Evolutionary conservation across 2,113 vertebrate genomes (phyloP), one percentile per base, ranked within the genome.

Genomic region (Amblyopsis rosae): DNA sequence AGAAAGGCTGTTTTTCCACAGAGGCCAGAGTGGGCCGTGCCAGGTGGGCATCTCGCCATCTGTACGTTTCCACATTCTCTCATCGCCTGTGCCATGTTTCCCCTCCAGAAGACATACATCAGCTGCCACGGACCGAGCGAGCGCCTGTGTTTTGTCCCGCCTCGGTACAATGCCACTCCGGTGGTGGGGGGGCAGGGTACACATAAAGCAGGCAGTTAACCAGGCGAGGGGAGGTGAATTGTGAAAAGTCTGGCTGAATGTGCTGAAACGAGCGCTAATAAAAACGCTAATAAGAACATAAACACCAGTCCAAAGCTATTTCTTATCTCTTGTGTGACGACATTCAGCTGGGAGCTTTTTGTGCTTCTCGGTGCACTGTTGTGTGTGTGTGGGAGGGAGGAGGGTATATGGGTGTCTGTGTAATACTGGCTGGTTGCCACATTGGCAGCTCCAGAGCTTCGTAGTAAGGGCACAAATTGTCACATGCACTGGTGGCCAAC

Each of bases 391-490:
- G 62, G 46, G 62, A 7, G 50, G 50, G n/a, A 53, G 8, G 6
- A 4, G 65, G 17, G 35, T 33, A n/a, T 8, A 55, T 26, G 67
- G 35, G 35, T 8, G 65, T 17, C 32, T 72, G 69, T 73, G 81
- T 76, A 70, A 59, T 72, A 41, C 12, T 86, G 86, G 82, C 86
- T 45, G 47, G 48, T 57, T 59, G 81, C 86, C 86, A 88, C 75
- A 57, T 73, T 87, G 82, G 86, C 85, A 89, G 84, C 83, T 75
- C 60, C 59, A 48, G 80, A 67, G 81, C 83, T 91, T 86, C 84
- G 75, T 79, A 72, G 83, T 77, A 77, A 76, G 87, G 81, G 82
- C 89, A 85, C 85, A 91, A 88, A 90, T 90, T 87, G 89, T 90
- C 88, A 89, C 87, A 83, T 82, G 79, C 77, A 80, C 82, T 79